phyloP scores from a whole-genome alignment of 2,888 invertebrate genomes.

The Falcaria lacertinaria region DNA sequence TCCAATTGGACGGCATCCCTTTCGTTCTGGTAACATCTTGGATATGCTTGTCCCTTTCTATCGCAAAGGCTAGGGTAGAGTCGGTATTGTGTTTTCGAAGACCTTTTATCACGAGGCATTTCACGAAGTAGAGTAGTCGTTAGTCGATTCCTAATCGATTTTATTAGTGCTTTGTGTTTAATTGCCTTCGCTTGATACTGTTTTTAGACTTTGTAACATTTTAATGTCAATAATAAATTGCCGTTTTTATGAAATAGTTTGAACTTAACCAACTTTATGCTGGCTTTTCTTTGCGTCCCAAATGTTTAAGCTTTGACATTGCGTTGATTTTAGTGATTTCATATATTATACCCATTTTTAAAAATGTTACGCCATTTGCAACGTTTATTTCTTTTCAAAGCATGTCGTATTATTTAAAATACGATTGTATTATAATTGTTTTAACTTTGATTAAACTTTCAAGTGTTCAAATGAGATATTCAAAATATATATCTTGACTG shows the following conservation, averaged over 20 bases:
- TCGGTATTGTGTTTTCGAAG: conserved; percentile 76
- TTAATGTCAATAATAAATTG: conserved; percentile 7
- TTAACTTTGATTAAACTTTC: too few species aligned
- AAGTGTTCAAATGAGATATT: neutral
- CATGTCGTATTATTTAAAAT: too few species aligned
- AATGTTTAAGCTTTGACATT: too few species aligned
- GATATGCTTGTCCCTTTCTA: conserved; percentile 58
- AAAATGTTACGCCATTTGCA: neutral
- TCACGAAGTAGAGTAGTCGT: conserved; percentile 63
- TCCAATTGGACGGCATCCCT: conserved; percentile 81
- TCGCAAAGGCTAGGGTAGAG: conserved; percentile 59
- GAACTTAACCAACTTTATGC: too few species aligned
- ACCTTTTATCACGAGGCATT: conserved; percentile 76
- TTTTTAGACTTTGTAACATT: conserved; percentile 14
- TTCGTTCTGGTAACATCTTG: conserved; percentile 65
- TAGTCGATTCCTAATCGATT: conserved; percentile 72
- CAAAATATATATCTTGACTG: neutral
- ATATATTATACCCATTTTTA: too few species aligned
- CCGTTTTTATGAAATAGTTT: too few species aligned
- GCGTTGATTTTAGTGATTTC: too few species aligned
- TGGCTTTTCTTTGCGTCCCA: too few species aligned
- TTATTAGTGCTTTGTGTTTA: conserved; percentile 73
- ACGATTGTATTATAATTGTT: too few species aligned
- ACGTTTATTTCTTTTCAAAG: too few species aligned
- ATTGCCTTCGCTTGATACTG: conserved; percentile 63